phyloP scores from a whole-genome alignment of 2,888 invertebrate genomes.

The Cantharis rufa region DNA sequence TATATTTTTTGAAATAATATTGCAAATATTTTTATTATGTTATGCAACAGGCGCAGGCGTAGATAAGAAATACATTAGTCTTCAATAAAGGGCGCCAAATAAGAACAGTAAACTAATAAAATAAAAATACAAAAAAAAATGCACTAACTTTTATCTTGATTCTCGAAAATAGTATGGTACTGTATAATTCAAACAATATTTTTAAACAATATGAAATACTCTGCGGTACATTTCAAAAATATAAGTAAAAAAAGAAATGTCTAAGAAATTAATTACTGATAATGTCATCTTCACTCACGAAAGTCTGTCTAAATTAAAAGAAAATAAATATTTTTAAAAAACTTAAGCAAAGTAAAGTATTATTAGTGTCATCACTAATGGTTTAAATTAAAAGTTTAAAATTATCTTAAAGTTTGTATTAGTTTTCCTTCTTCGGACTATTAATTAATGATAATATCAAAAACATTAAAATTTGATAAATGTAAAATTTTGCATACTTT shows the following conservation, averaged over 20 bases:
- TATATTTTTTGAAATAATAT: no score
- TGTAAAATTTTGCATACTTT: background rate
- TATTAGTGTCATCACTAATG: background rate
- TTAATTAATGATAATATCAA: background rate
- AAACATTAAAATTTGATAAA: background rate
- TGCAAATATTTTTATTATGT: no score
- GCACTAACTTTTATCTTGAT: no score
- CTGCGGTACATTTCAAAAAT: background rate
- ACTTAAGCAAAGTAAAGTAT: background rate
- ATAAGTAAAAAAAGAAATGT: background rate
- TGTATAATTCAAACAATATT: background rate
- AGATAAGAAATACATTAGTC: no score
- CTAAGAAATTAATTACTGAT: background rate
- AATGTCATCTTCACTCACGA: background rate
- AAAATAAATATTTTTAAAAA: background rate
- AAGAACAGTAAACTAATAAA: no score
- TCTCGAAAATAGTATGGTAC: no score
- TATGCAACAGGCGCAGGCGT: no score
- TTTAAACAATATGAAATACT: background rate
- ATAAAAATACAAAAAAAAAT: no score
- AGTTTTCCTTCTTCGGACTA: background rate
- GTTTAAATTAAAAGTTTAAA: background rate
- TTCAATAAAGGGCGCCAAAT: no score
- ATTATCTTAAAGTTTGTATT: background rate
- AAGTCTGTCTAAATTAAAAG: background rate